phyloP scores from a whole-genome alignment of 1,140 invertebrate genomes.

The Philotrypesis tridentata region DNA sequence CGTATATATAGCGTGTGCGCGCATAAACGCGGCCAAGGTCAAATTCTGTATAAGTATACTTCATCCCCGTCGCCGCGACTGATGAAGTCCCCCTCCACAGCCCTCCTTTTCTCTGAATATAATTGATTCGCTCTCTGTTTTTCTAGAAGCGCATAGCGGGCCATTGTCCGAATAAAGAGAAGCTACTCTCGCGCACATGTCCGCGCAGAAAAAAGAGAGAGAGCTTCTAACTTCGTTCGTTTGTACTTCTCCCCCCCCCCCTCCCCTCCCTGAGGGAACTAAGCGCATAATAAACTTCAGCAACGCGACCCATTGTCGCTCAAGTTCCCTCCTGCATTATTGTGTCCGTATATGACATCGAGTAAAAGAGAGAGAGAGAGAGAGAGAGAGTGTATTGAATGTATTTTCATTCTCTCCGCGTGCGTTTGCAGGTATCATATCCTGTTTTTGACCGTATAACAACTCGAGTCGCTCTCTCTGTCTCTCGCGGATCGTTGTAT shows the following conservation, averaged over 20 bases:
- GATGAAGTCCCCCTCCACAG: too few relatives aligned
- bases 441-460: too few relatives aligned
- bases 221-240: constrained; percentile 6
- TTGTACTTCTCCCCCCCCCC: constrained; percentile 8
- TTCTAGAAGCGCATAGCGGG: not conserved
- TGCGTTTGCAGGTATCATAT: not conserved
- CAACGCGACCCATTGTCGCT: constrained; percentile 31
- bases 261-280: too few relatives aligned
- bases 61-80: constrained; percentile 3
- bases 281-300: constrained; percentile 37
- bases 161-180: not conserved
- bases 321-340: not conserved
- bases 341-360: too few relatives aligned
- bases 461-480: too few relatives aligned
- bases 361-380: too few relatives aligned
- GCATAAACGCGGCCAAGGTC: too few relatives aligned
- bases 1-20: too few relatives aligned
- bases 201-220: too few relatives aligned
- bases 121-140: not conserved
- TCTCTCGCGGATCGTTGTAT: too few relatives aligned
- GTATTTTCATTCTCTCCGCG: not conserved
- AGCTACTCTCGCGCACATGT: constrained; percentile 8
- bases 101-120: too few relatives aligned
- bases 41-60: not conserved
- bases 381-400: too few relatives aligned